These are phyloP conservation scores for Dunckerocampus dactyliophorus DNA, from an alignment of 2,113 vertebrate genomes.

Conservation along the genomic window DNA sequence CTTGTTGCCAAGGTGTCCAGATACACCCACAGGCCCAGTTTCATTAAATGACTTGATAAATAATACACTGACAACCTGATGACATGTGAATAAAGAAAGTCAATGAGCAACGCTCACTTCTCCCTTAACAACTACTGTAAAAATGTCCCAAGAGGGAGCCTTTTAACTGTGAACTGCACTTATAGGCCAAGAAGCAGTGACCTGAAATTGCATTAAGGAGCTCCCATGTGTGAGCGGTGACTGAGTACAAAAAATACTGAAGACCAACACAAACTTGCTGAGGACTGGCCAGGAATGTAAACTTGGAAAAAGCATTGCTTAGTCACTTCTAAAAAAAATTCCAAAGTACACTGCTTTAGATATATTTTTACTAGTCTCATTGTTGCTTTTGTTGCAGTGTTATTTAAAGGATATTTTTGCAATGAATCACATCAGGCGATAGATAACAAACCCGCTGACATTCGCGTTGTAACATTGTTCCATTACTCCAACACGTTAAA, in stretches of 20 bases:
- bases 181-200: slow-evolving; percentile 6
- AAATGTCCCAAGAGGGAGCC: slow-evolving; percentile 17
- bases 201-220: slow-evolving; percentile 11
- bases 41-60: slow-evolving; percentile 7
- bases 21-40: slow-evolving; percentile 18
- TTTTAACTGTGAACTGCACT: slow-evolving; percentile 12
- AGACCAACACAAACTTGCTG: background rate
- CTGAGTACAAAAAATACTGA: background rate
- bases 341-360: background rate
- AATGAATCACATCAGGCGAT: background rate
- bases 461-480: too few species aligned
- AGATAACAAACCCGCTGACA: background rate
- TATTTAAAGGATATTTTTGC: slow-evolving; percentile 8
- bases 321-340: background rate
- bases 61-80: slow-evolving; percentile 27
- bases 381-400: background rate
- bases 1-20: slow-evolving; percentile 6
- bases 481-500: too few species aligned
- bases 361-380: background rate
- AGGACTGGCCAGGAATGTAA: slow-evolving; percentile 1
- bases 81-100: slow-evolving; percentile 36
- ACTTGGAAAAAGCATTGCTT: background rate
- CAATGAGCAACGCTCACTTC: slow-evolving; percentile 32
- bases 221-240: slow-evolving; percentile 39
- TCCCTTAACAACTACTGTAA: slow-evolving; percentile 32